Base-by-base conservation (phyloP, 2,113 vertebrate species). In the Erythrocercus mccallii region DNA sequence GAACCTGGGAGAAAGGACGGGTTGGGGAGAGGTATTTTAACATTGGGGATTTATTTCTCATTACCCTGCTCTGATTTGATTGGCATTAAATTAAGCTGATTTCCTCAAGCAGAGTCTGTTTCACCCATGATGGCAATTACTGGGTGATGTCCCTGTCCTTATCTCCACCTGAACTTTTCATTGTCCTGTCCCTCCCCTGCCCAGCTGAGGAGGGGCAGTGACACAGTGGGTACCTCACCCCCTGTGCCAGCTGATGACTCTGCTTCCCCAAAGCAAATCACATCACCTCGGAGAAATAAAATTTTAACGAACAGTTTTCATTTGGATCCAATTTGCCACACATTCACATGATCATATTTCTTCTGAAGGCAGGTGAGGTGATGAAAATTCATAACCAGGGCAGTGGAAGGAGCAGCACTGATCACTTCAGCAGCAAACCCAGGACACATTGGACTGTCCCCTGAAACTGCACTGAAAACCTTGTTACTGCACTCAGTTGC, bases 71-170 rank as follows among this genome's bases (percentile, higher is more conserved):
- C 27, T 20, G 45, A 47, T 13, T 28, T 42, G 15, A 60, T 2
- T 56, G 33, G 28, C 8, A 69, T n/a, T 20, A 47, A 72, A 37
- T 33, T 4, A 10, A 68, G 35, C 21, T 72, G 30, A 62, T 53
- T 31, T 44, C 79, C 61, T 44, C 24, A 21, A 21, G 40, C 7
- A 5, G 3, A 48, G 16, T 5, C 37, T 80, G 66, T n/a, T 91
- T 19, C n/a, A 11, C 38, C 37, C 1, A 0, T 11, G 31, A 53
- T 4, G 2, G n/a, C 54, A 74, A n/a, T 1, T 27, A 19, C 16
- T 47, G 38, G 61, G 54, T 27, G 61, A 42, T 15, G n/a, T 38
- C 61, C 60, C 42, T 27, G 10, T 5, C 33, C 24, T n/a, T 6
- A 58, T 2, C 33, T 33, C 30, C 5, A 30, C 10, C 25, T 1